Conservation (phyloP, 2,113 vertebrate genomes). For the Cranoglanis bouderius region DNA sequence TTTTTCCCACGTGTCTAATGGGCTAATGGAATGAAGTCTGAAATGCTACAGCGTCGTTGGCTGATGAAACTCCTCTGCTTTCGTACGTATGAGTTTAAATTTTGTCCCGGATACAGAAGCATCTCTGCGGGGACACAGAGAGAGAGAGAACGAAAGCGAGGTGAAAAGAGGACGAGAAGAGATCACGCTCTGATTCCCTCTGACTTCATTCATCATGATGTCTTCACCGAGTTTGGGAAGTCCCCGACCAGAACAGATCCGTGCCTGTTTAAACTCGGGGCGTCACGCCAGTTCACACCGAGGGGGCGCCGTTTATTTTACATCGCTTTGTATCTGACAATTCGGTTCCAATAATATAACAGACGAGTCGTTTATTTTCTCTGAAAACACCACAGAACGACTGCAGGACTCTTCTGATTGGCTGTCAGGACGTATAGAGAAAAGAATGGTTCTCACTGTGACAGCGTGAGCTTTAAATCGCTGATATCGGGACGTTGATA, state of each 20-base stretch:
- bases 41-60: not conserved
- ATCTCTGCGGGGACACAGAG: constrained; percentile 46
- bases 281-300: not conserved
- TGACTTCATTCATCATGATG: not conserved
- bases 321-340: not conserved
- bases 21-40: not conserved
- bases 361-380: not conserved
- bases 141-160: not conserved
- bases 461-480: not conserved
- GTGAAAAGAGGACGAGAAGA: not conserved
- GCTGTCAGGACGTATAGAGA: not conserved
- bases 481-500: not conserved
- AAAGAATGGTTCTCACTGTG: not conserved
- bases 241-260: not conserved
- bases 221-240: not conserved
- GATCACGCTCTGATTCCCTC: not conserved
- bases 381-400: not conserved
- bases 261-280: not conserved
- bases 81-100: not conserved
- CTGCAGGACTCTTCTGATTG: not conserved
- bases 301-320: not conserved
- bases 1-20: not conserved
- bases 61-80: not conserved
- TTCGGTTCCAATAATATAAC: not conserved
- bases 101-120: not conserved